phyloP scores from a whole-genome alignment of 2,797 vertebrate species.

The Chloroceryle amazona region DNA sequence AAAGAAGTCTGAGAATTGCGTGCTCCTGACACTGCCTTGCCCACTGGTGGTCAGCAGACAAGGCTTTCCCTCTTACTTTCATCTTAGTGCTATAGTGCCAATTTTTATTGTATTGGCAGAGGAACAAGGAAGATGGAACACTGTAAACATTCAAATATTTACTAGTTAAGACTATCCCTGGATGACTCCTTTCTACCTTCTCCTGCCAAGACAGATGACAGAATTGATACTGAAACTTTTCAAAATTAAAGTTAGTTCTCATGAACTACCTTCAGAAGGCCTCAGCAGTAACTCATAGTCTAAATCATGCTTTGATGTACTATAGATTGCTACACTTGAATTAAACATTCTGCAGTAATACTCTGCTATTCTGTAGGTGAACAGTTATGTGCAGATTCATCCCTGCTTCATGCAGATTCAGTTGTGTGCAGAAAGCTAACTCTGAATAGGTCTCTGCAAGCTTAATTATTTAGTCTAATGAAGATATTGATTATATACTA shows the following conservation, averaged over 20 bases:
- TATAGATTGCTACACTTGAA: background rate
- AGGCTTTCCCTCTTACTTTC: background rate
- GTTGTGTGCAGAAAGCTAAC: background rate
- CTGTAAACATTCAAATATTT: background rate
- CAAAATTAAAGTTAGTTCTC: background rate
- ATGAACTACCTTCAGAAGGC: background rate
- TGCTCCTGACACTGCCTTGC: background rate
- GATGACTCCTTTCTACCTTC: background rate
- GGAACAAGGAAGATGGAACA: background rate
- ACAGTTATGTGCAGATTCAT: slow-evolving; percentile 12
- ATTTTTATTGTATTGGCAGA: background rate
- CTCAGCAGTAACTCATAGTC: background rate
- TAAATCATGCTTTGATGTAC: background rate
- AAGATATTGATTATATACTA: background rate
- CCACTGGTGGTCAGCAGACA: background rate
- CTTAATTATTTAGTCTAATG: slow-evolving; percentile 26
- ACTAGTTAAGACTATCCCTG: background rate
- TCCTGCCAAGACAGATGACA: background rate
- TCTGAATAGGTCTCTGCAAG: slow-evolving; percentile 27
- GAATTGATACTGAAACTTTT: background rate
- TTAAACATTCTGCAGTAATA: background rate
- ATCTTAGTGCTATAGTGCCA: background rate
- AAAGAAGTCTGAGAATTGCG: background rate
- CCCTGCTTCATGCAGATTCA: background rate
- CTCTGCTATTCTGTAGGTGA: slow-evolving; percentile 40